Evolutionary conservation across 1,140 invertebrate species (phyloP), one percentile per base, ranked within the genome.

Genomic region (Conus ventricosus): DNA sequence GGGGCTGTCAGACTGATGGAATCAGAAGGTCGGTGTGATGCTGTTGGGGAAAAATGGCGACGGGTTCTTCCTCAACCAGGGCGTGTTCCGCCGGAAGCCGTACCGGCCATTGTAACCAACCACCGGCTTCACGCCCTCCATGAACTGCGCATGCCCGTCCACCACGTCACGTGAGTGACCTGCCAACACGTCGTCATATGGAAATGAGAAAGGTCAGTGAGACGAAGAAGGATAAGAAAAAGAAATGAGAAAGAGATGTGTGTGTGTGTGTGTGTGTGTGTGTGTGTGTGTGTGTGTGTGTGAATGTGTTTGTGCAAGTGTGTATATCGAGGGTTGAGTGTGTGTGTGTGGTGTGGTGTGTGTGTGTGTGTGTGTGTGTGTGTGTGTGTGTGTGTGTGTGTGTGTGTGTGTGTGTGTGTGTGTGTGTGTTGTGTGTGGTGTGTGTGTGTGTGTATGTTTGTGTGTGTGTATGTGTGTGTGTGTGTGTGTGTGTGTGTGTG

Each of bases 51-150:
- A 94, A 88, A 95, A 95, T 55, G 94, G 93, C 23, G 95, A 95
- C 2, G 94, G 94, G 83, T 90, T 90, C 84, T 91, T 84, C 87
- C 95, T 91, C 51, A 95, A 92, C 92, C 93, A 94, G 3, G 95
- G 95, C 23, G 94, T 95, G 89, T 95, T 95, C 87, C 95, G 83
- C 63, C 95, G 89, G 90, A 93, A 95, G n/a, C 95, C 95, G 85
- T 91, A 95, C 81, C 90, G 89, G 54, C 95, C 95, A 87, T 95
- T 95, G 91, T 94, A 95, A 13, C 95, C 93, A 10, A 90, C 92
- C 3, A 94, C 92, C 8, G 94, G 92, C 86, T 92, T 92, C 25
- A 95, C 92, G 5, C 92, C 94, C 88, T 94, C 91, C 94, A 95
- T 95, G 88, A 95, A 95, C 91, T 94, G 94, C 20, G 94, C 91